These are phyloP conservation scores for Novumbra hubbsi DNA, from an alignment of 2,797 vertebrate genomes.

Conservation along the genomic window DNA sequence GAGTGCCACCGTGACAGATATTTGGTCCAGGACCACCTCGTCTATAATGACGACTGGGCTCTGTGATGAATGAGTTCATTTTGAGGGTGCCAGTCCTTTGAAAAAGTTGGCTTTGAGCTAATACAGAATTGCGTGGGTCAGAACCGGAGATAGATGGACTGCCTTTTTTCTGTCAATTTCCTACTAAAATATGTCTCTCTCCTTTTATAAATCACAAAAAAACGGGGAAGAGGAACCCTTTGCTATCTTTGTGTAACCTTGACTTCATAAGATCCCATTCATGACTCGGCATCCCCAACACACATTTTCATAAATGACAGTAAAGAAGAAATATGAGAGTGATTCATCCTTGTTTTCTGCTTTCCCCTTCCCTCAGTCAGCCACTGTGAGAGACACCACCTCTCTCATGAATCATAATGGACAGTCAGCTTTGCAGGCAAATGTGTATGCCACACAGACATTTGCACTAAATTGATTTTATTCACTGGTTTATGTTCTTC, in stretches of 20 bases:
- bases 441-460: constrained; percentile 31
- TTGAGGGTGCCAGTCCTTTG: constrained; percentile 44
- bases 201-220: constrained; percentile 39
- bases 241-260: constrained; percentile 46
- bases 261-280: constrained; percentile 50
- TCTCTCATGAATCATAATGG: constrained; percentile 53
- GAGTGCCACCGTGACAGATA: constrained; percentile 40
- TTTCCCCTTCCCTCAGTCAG: constrained; percentile 34
- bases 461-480: constrained; percentile 49
- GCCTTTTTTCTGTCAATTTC: constrained; percentile 46
- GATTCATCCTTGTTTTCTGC: constrained; percentile 35
- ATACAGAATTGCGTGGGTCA: constrained; percentile 23
- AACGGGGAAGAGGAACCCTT: not conserved
- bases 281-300: constrained; percentile 42
- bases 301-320: constrained; percentile 58
- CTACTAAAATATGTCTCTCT: constrained; percentile 42
- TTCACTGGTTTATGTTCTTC: constrained; percentile 41
- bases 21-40: constrained; percentile 34
- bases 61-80: constrained; percentile 47
- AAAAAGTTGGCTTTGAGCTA: constrained; percentile 43
- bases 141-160: constrained; percentile 25
- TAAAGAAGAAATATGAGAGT: constrained; percentile 54
- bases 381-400: constrained; percentile 24
- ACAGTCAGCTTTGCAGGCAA: constrained; percentile 30
- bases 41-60: constrained; percentile 43